phyloP scores from a whole-genome alignment of 2,113 vertebrate genomes.

The Strix uralensis region DNA sequence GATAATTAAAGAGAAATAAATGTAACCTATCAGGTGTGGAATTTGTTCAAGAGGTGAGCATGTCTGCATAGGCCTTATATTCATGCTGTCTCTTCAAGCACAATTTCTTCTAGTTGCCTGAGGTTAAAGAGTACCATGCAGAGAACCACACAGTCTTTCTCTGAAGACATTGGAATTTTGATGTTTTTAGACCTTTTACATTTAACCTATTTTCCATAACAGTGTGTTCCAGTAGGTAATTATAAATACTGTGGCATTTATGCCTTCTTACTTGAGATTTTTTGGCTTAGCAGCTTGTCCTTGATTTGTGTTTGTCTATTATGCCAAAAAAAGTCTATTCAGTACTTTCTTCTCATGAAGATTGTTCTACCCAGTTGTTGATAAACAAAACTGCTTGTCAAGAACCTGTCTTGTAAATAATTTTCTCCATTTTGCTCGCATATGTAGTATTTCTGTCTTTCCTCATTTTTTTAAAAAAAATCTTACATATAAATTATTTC shows the following conservation, averaged over 20 bases:
- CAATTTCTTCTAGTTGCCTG: neutral
- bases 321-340: neutral
- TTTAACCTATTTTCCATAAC: neutral
- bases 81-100: neutral
- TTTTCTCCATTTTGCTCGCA: neutral
- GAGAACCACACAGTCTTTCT: neutral
- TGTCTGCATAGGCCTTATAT: neutral
- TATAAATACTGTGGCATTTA: neutral
- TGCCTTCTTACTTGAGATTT: neutral
- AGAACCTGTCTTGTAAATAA: neutral
- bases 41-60: neutral
- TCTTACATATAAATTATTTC: neutral
- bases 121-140: neutral
- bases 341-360: neutral
- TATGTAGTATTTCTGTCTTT: neutral
- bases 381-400: neutral
- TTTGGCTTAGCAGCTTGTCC: neutral
- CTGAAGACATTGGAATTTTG: neutral
- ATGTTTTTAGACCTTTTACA: neutral
- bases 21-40: neutral
- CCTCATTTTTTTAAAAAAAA: neutral
- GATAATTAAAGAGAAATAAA: neutral
- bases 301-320: neutral
- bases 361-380: neutral
- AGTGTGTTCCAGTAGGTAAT: neutral